phyloP scores from a whole-genome alignment of 53 echinoderm and acorn worm species.

The Actinopyga echinites region DNA sequence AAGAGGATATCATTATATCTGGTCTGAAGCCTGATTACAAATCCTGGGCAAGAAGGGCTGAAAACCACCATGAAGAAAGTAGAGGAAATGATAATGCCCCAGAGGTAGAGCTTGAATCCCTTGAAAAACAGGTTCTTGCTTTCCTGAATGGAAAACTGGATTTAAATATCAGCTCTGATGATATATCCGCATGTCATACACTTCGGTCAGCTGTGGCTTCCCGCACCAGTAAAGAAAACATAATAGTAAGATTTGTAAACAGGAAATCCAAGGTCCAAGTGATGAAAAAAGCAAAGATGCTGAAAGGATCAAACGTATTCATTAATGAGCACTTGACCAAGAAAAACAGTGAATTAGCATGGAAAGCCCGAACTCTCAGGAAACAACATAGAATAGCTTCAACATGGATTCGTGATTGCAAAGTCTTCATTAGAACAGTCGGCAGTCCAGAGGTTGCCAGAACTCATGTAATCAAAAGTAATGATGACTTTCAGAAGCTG shows the following conservation, averaged over 20 bases:
- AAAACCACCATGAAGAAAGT: neutral
- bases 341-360: neutral
- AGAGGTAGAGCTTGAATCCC: no score
- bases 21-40: no score
- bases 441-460: neutral
- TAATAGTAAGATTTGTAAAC: neutral
- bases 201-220: slow-evolving; percentile 8
- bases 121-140: no score
- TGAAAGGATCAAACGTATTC: neutral
- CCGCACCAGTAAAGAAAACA: neutral
- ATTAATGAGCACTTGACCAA: neutral
- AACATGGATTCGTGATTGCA: slow-evolving; percentile 1
- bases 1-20: no score
- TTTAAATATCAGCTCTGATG: slow-evolving; percentile 2
- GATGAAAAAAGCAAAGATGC: no score
- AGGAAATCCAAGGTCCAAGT: no score
- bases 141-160: neutral
- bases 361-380: neutral
- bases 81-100: neutral
- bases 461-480: neutral
- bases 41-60: neutral
- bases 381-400: neutral
- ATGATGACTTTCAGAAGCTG: neutral
- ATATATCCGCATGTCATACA: neutral
- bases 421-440: neutral